Evolutionary conservation across 2,888 invertebrate species (phyloP), one percentile per base, ranked within the genome.

Genomic region (Timema podura): DNA sequence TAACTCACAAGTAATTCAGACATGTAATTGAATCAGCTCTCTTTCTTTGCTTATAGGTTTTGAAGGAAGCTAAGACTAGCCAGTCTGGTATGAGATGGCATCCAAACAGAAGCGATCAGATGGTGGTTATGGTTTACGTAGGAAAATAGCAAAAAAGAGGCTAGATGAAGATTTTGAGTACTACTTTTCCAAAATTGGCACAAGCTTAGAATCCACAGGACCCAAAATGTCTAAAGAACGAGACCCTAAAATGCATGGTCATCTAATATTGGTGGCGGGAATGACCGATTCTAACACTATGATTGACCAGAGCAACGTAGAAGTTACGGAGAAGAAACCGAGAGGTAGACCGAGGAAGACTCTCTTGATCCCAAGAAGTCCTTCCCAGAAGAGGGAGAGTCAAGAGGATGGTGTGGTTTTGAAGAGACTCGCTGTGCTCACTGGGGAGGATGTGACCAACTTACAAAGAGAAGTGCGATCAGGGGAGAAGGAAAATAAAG

Each of bases 131-230:
- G 73, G 74, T 64, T 72, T 74, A 51, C 71, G 75, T 59, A 72
- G 72, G 65, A 71, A 71, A 70, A 66, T 72, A 30, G 73, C 71
- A 51, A 73, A 71, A 57, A 74, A 73, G 68, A 70, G 69, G 61
- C 68, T 72, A 68, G 74, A 74, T 70, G 72, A 74, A 61, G 75
- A 75, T 71, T 75, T 74, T 73, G 75, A 74, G 46, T 75, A 75
- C 54, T 74, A 74, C 51, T 74, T 71, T 72, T 71, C 74, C 6
- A 73, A 73, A 67, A 67, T 68, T 51, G 64, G 48, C 16, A n/a
- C 70, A 48, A 49, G 51, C 1, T 48, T 66, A 46, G 64, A 51
- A 48, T 7, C 65, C 7, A 7, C 61, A 10, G 15, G 57, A 65
- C 44, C 65, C 7, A 66, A 57, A 57, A 30, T 46, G 15, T 10